Percentiles rank a stretch among this genome's conserved stretches.
Conservation (phyloP, 2,797 vertebrate genomes). For the Pseudochirops cupreus region DNA sequence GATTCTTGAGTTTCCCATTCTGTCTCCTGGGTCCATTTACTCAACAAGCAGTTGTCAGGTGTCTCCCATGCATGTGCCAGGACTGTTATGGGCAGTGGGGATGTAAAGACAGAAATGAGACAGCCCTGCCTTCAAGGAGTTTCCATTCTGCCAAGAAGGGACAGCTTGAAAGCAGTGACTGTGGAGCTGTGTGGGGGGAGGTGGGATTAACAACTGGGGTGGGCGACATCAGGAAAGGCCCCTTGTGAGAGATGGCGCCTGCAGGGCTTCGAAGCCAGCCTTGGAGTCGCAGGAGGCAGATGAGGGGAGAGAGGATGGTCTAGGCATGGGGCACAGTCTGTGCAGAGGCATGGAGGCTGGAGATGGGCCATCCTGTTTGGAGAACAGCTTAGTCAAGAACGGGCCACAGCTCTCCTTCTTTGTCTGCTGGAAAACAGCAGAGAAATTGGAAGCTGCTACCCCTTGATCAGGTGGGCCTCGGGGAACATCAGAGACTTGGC, state of each 20-base stretch:
- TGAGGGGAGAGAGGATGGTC: no score
- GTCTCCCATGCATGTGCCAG: no score
- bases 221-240: background rate
- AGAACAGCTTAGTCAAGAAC: no score
- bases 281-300: background rate
- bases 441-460: background rate
- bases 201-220: background rate
- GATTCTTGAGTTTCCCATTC: background rate
- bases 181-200: background rate
- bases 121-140: background rate
- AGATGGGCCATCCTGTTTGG: background rate
- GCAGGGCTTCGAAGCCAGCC: no score
- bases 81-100: no score
- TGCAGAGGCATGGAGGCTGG: background rate
- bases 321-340: no score
- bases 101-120: no score
- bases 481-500: slow-evolving; percentile 38
- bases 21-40: background rate
- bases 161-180: background rate
- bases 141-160: background rate
- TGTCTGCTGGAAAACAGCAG: background rate
- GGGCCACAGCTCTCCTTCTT: background rate
- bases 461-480: background rate
- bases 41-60: no score
- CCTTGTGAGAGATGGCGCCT: background rate